Base-by-base conservation (phyloP, 1,140 invertebrate species). In the Eufriesea mexicana region DNA sequence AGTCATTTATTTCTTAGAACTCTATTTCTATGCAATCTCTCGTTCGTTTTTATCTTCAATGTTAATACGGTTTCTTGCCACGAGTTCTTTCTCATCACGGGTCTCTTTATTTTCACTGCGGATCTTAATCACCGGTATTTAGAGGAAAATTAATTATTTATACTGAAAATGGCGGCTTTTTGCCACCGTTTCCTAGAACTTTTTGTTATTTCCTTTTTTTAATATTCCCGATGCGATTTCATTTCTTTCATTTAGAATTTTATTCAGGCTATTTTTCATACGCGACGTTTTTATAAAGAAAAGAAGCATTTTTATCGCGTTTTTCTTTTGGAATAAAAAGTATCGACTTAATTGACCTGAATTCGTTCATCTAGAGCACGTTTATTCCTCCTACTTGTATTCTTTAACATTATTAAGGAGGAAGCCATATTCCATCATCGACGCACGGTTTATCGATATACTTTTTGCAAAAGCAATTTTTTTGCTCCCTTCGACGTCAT, bases 171-270 rank as follows among this genome's bases (percentile, higher is more conserved):
- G 0, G 8, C 8, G 4, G 47, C 35, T 35, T 35, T 35, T 35
- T 35, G 35, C 35, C 35, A 1, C 35, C 35, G 35, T 2, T 35
- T 35, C 35, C 35, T 2, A 4, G 4, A 35, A 35, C 35, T 35
- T 35, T 35, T 35, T 35, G 35, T 35, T 35, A 7, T 10, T 49
- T 49, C 5, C 0, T 49, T 49, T 49, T 49, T 49, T 49, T 7
- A 7, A 9, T 2, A 8, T 9, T 62, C 18, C 0, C 25, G 28
- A 18, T 28, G 7, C 7, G 8, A 0, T 6, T n/a, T 8, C 2
- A 6, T 68, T n/a, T 68, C 25, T 68, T 9, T 6, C 45, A 8
- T n/a, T 49, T 8, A 70, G 5, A 12, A 20, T 28, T 35, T 35
- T 35, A 35, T 1, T 20, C 25, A 18, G 28, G 16, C 18, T 57